Evolutionary conservation across 2,113 vertebrate species (phyloP).

Genomic region (Camelus bactrianus): DNA sequence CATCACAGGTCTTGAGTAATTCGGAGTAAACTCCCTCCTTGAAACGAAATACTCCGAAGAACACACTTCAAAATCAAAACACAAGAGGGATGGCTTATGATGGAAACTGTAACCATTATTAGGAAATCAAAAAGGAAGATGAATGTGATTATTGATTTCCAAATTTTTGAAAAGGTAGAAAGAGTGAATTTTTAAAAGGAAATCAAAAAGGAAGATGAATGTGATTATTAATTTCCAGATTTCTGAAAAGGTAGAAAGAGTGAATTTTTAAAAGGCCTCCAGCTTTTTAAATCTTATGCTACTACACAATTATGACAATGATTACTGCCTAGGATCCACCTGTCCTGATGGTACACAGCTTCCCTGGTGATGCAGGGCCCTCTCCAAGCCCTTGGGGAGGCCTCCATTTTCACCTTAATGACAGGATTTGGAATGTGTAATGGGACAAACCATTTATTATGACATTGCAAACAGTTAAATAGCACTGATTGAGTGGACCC

Average conservation of each 20-base stretch:
- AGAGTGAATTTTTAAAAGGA: background rate
- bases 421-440: background rate
- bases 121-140: constrained; percentile 37
- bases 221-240: background rate
- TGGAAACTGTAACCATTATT: background rate
- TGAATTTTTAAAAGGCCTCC: background rate
- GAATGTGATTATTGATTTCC: background rate
- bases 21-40: background rate
- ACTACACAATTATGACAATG: accelerated
- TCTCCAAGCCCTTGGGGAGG: background rate
- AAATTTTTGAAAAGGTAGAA: background rate
- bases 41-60: constrained; percentile 36
- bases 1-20: background rate
- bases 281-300: background rate
- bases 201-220: constrained; percentile 11
- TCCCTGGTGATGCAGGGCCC: accelerated
- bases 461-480: background rate
- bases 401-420: background rate
- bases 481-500: background rate
- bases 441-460: background rate
- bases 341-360: background rate
- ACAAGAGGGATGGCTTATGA: background rate
- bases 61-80: background rate
- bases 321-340: too few relatives aligned
- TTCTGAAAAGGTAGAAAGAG: background rate